Percentiles rank a stretch among this genome's conserved stretches.
Conservation (phyloP, 1,140 invertebrate genomes). For the Sycophaga agraensis region DNA sequence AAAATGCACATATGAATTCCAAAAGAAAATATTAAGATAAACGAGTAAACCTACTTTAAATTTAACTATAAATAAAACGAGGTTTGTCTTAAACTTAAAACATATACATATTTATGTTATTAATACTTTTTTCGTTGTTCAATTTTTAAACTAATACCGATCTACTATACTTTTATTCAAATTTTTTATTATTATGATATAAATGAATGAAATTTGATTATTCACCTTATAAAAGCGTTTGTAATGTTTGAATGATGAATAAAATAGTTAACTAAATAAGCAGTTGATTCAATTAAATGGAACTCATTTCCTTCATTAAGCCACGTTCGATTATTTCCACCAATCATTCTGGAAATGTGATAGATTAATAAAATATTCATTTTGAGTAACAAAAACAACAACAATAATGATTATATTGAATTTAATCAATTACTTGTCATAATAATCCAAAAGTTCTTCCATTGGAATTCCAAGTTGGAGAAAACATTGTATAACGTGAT, state of each 20-base stretch:
- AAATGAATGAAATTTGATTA: slow-evolving; percentile 11
- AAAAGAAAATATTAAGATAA: slow-evolving; percentile 31
- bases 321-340: slow-evolving; percentile 75
- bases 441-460: slow-evolving; percentile 72
- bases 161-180: too few relatives aligned
- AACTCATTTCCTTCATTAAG: slow-evolving; percentile 75
- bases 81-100: too few relatives aligned
- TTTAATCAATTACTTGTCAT: slow-evolving; percentile 60
- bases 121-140: too few relatives aligned
- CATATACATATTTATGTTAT: too few relatives aligned
- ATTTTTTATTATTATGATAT: too few relatives aligned
- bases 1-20: slow-evolving; percentile 18
- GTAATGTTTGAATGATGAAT: slow-evolving; percentile 59
- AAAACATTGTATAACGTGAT: slow-evolving; percentile 69
- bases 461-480: slow-evolving; percentile 70
- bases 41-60: too few relatives aligned
- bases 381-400: slow-evolving; percentile 5
- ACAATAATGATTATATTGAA: slow-evolving; percentile 1
- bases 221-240: slow-evolving; percentile 59
- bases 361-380: not conserved
- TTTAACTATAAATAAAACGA: too few relatives aligned
- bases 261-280: slow-evolving; percentile 66
- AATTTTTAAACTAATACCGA: too few relatives aligned
- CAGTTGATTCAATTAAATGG: slow-evolving; percentile 71
- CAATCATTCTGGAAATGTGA: slow-evolving; percentile 63